Base-by-base conservation (phyloP, 2,888 invertebrate species). In the Cerastoderma edule region DNA sequence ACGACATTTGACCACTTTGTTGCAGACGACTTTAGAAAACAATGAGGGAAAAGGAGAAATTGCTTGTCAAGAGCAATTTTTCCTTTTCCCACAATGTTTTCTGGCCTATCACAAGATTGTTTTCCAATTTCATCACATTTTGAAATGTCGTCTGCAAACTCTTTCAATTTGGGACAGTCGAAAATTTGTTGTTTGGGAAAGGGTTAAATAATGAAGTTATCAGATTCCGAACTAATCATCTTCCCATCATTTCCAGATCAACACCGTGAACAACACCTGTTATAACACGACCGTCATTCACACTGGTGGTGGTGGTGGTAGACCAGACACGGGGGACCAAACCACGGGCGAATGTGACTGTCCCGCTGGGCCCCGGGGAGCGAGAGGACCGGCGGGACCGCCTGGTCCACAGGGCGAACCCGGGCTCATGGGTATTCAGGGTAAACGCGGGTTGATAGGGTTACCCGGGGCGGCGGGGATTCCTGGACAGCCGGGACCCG, bases 201-300 rank as follows among this genome's bases (percentile, higher is more conserved):
- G n/a, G n/a, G n/a, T n/a, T n/a, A n/a, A n/a, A n/a, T n/a, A n/a
- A n/a, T n/a, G n/a, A n/a, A n/a, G n/a, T n/a, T n/a, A n/a, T n/a
- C n/a, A n/a, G n/a, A n/a, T n/a, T n/a, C n/a, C n/a, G n/a, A n/a
- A n/a, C n/a, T n/a, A n/a, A n/a, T n/a, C n/a, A n/a, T n/a, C n/a
- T n/a, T n/a, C n/a, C n/a, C n/a, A n/a, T n/a, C n/a, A n/a, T 22
- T 73, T 79, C 44, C 46, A 80, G 80, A 76, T 80, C 32, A 60
- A 63, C 57, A 67, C 60, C 5, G 32, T 80, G 13, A 76, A 76
- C 28, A 74, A 75, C 4, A 73, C 64, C 4, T 80, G 80, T 53
- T 66, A 67, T 28, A 80, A 80, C 28, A 44, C n/a, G 13, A 72
- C 75, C 2, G 32, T 68, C 10, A 56, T 68, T 13, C 60, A 64